Evolutionary conservation across 2,113 vertebrate species (phyloP).

Genomic region (Perca schrenkii): DNA sequence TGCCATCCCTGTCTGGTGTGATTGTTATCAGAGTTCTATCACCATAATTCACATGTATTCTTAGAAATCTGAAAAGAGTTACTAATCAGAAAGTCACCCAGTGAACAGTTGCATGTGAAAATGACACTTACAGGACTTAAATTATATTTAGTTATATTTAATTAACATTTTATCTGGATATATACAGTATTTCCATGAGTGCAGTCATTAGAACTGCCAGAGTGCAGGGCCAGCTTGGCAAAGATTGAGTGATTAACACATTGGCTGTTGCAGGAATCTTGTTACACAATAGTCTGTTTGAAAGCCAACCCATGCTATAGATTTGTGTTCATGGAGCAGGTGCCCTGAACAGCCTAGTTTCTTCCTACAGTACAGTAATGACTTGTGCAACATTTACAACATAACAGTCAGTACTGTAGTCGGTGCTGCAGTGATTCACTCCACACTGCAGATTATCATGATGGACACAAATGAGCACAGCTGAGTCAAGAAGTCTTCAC

Average conservation of each 20-base stretch:
- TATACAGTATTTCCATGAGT: background rate
- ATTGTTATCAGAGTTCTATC: background rate
- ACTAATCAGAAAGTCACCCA: background rate
- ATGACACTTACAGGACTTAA: background rate
- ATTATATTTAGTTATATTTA: background rate
- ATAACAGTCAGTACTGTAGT: slow-evolving; percentile 27
- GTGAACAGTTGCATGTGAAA: background rate
- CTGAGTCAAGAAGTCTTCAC: slow-evolving; percentile 62
- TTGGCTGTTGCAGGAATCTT: background rate
- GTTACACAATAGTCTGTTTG: background rate
- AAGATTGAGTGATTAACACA: background rate
- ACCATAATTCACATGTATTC: background rate
- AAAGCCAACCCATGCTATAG: slow-evolving; percentile 34
- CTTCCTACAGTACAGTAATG: slow-evolving; percentile 59
- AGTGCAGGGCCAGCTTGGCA: background rate
- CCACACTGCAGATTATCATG: slow-evolving; percentile 54
- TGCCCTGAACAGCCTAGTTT: slow-evolving; percentile 30
- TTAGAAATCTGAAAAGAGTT: background rate
- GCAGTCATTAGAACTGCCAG: background rate
- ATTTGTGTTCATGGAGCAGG: slow-evolving; percentile 29
- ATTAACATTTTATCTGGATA: background rate
- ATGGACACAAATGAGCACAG: slow-evolving; percentile 41
- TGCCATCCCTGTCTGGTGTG: background rate
- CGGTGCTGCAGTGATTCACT: slow-evolving; percentile 60
- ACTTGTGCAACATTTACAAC: slow-evolving; percentile 61